Base-by-base conservation (phyloP, 2,888 invertebrate species). In the Chaetoderma sp. region DNA sequence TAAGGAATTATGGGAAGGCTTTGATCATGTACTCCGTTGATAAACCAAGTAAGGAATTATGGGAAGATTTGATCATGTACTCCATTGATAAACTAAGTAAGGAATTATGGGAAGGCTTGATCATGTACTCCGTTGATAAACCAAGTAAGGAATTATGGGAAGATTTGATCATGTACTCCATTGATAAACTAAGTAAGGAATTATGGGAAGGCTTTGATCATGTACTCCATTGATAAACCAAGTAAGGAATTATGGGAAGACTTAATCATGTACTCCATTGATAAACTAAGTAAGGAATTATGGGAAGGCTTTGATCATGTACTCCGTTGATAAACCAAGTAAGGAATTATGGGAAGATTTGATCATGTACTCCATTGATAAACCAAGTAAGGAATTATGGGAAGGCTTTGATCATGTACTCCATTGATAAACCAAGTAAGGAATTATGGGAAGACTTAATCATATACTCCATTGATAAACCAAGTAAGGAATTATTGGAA, bases 371-470 rank as follows among this genome's bases (percentile, higher is more conserved):
- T 94, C 96, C 0, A 89, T 95, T 4, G 91, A 94, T 77, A 94
- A 94, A 82, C 95, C 97, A 13, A 91, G 93, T 90, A 78, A 74
- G 80, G 60, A 36, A 16, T n/a, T n/a, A n/a, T n/a, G n/a, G n/a
- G n/a, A n/a, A n/a, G n/a, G n/a, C n/a, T n/a, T n/a, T n/a, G n/a
- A n/a, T n/a, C n/a, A n/a, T n/a, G n/a, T n/a, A n/a, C n/a, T n/a
- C n/a, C n/a, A n/a, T n/a, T n/a, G n/a, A n/a, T n/a, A n/a, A n/a
- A n/a, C n/a, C n/a, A n/a, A n/a, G n/a, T n/a, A n/a, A 90, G 28
- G 97, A 98, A 82, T 87, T 98, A 25, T 98, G 98, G 98, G 86
- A 88, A 57, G 94, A 96, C 83, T 90, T 98, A 21, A 94, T 98
- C 63, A 90, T 92, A 75, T 92, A 93, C 83, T 94, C 96, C 0